Evolutionary conservation across 1,140 invertebrate genomes (phyloP).

Genomic region (Contarinia nasturtii): DNA sequence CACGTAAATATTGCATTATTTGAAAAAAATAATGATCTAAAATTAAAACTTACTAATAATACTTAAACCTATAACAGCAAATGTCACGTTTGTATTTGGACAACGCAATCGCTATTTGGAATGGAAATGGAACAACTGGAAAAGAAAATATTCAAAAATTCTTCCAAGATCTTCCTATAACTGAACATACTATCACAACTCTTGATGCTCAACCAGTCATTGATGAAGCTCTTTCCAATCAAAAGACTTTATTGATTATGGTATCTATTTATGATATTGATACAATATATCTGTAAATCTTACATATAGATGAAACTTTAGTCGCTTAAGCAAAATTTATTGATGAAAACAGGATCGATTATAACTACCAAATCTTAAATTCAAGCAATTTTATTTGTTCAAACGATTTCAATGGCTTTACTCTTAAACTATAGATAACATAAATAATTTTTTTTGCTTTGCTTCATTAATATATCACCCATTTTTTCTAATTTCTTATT

Average conservation of each 20-base stretch:
- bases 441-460: no score
- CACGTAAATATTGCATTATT: slow-evolving; percentile 36
- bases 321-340: no score
- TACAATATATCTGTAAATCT: no score
- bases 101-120: slow-evolving; percentile 62
- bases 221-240: slow-evolving; percentile 42
- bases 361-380: no score
- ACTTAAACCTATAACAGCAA: slow-evolving; percentile 28
- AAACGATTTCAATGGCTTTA: no score
- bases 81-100: slow-evolving; percentile 62
- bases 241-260: slow-evolving; percentile 53
- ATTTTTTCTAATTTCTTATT: no score
- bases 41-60: neutral
- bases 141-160: slow-evolving; percentile 61
- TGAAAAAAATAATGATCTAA: neutral
- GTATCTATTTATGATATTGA: no score
- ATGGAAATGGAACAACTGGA: slow-evolving; percentile 58
- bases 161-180: slow-evolving; percentile 48
- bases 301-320: no score
- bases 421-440: no score
- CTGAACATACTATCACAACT: slow-evolving; percentile 45
- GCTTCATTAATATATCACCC: no score
- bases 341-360: no score
- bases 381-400: no score
- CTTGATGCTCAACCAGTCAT: slow-evolving; percentile 61